phyloP scores from a whole-genome alignment of 2,113 vertebrate species.

The Brachyhypopomus occidentalis region DNA sequence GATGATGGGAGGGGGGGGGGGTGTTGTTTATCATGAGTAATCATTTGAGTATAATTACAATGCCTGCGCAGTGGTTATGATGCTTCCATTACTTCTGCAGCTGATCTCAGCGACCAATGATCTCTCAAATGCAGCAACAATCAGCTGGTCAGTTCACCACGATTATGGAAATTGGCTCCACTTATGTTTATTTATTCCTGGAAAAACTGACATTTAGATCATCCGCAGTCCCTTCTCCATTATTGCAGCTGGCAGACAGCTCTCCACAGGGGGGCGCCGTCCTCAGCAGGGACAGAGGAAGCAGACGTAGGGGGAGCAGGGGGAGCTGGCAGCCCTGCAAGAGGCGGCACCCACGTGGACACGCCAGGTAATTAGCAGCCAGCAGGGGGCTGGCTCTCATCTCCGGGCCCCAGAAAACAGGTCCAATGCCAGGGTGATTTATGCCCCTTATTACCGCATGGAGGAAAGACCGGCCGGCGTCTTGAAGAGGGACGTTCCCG shows the following conservation, averaged over 20 bases:
- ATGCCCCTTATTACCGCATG: constrained; percentile 47
- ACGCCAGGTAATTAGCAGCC: constrained; percentile 44
- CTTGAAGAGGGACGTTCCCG: constrained; percentile 18
- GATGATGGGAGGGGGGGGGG: too few relatives aligned
- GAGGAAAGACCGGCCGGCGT: constrained; percentile 36
- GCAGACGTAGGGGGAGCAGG: constrained; percentile 29
- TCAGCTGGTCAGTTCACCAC: too few relatives aligned
- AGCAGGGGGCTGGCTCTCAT: constrained; percentile 20
- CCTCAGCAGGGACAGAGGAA: constrained; percentile 28
- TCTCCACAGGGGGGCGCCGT: constrained; percentile 19
- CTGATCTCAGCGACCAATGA: too few relatives aligned
- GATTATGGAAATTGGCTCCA: too few relatives aligned
- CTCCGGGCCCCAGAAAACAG: constrained; percentile 15
- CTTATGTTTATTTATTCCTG: too few relatives aligned
- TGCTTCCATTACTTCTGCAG: too few relatives aligned
- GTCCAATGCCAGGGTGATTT: constrained; percentile 42
- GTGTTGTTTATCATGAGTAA: too few relatives aligned
- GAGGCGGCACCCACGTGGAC: constrained; percentile 40
- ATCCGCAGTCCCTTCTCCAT: too few relatives aligned
- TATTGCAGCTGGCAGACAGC: constrained; percentile 27
- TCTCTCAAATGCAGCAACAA: too few relatives aligned
- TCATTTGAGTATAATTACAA: too few relatives aligned
- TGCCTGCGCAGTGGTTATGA: too few relatives aligned
- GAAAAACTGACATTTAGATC: too few relatives aligned
- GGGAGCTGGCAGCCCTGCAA: constrained; percentile 40